Base-by-base conservation (phyloP, 2,797 vertebrate species). In the Halcyon leucocephala region DNA sequence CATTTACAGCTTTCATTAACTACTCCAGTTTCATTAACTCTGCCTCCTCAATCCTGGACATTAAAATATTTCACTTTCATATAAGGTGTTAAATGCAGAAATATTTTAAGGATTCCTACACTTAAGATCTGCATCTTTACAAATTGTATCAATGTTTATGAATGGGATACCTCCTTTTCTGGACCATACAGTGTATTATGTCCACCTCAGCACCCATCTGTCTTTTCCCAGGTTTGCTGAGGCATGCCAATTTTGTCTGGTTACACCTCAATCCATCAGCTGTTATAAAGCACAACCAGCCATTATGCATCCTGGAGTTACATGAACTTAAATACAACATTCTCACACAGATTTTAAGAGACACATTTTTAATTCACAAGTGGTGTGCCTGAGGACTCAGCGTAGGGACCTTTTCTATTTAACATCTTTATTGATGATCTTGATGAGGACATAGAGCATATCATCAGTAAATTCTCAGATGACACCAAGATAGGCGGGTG, bases 191-290 rank as follows among this genome's bases (percentile, higher is more conserved):
- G 26, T 22, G 12, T 58, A 29, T 5, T 14, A 1, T 2, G 7
- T 35, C 22, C 78, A 60, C 33, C 39, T 19, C n/a, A 73, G 55
- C 46, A 39, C 14, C 24, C 7, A n/a, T 12, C 1, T 83, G 14
- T 5, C 54, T 24, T 88, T 37, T 14, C 3, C n/a, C 29, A 74
- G 42, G n/a, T 61, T 41, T 73, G 39, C 57, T 62, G 55, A 46
- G 12, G 7, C 25, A 35, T 3, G 4, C 4, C 61, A 2, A 0
- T 24, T 11, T 4, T 48, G 24, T 5, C 49, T 89, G 55, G 4
- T 25, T 49, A 85, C n/a, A 29, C 10, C 51, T 41, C 65, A 71
- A 6, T 18, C 46, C 60, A 42, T 10, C 12, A 52, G 35, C 52
- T 62, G 12, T 64, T 41, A 21, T 24, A 29, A 69, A 54, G 18